Evolutionary conservation across 2,888 invertebrate species (phyloP).

Genomic region (Oegoconia quadripuncta): DNA sequence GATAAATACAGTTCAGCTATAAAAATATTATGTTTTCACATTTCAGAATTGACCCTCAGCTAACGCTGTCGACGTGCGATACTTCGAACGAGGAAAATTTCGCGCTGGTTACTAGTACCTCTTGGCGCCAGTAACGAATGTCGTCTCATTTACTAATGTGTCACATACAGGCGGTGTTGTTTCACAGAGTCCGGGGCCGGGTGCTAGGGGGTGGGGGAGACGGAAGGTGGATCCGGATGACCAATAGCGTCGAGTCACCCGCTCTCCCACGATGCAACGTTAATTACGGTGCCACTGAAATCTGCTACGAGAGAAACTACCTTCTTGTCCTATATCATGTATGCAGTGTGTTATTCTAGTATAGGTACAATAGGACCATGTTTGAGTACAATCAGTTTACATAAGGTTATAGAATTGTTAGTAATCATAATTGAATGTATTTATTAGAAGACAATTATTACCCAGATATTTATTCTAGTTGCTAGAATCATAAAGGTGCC

Average conservation of each 20-base stretch:
- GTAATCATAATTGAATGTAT: no score
- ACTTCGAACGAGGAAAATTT: constrained; percentile 45
- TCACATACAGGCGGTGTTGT: constrained; percentile 78
- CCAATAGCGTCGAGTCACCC: constrained; percentile 58
- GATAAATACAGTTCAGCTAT: no score
- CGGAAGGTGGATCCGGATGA: constrained; percentile 41
- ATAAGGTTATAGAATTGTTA: no score
- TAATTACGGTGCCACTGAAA: constrained; percentile 53
- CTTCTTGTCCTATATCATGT: no score
- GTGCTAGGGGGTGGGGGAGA: constrained; percentile 27
- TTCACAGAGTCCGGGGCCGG: constrained; percentile 40
- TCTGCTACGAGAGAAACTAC: constrained; percentile 20
- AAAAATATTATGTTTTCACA: neutral
- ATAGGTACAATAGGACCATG: no score
- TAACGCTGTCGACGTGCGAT: neutral
- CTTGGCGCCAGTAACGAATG: constrained; percentile 66
- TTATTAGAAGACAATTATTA: no score
- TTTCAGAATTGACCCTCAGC: neutral
- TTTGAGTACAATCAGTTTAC: no score
- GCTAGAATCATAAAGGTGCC: no score
- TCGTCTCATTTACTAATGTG: constrained; percentile 80
- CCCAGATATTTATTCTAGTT: no score
- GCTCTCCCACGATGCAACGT: constrained; percentile 53
- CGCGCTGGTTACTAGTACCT: constrained; percentile 21
- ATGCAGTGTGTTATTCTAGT: no score